Percentiles rank a stretch among this genome's conserved stretches.
Evolutionary conservation across 2,113 vertebrate genomes (phyloP).

Genomic region (Sebastes fasciatus): DNA sequence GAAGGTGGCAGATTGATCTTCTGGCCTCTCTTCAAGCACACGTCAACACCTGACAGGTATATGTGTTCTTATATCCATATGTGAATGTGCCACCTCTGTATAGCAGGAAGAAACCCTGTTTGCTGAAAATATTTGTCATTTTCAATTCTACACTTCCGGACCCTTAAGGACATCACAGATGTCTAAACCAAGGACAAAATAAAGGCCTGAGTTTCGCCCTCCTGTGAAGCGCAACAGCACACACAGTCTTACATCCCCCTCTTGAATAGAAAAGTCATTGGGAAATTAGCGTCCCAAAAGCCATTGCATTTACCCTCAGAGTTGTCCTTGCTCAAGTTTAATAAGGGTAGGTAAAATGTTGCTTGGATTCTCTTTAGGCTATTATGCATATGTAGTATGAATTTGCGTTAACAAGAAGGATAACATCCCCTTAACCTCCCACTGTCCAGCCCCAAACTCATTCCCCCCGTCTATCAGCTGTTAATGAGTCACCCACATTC

Average conservation of each 20-base stretch:
- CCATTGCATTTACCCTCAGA: neutral
- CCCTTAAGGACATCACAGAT: slow-evolving; percentile 37
- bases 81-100: slow-evolving; percentile 35
- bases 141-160: slow-evolving; percentile 45
- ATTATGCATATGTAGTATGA: neutral
- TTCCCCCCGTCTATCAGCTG: slow-evolving; percentile 31
- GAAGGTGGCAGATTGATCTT: slow-evolving; percentile 77
- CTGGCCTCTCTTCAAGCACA: slow-evolving; percentile 55
- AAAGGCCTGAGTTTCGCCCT: slow-evolving; percentile 12
- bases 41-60: slow-evolving; percentile 69
- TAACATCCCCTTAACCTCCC: slow-evolving; percentile 20
- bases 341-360: neutral
- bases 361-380: slow-evolving; percentile 10
- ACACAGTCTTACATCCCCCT: neutral
- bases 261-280: neutral
- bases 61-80: slow-evolving; percentile 38
- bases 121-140: slow-evolving; percentile 45
- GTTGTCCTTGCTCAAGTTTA: slow-evolving; percentile 1
- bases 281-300: slow-evolving; percentile 20
- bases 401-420: slow-evolving; percentile 17
- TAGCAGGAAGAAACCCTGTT: slow-evolving; percentile 3
- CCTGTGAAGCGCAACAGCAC: slow-evolving; percentile 19
- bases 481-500: slow-evolving; percentile 56
- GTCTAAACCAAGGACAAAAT: slow-evolving; percentile 49
- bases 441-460: slow-evolving; percentile 20